Evolutionary conservation across 2,113 vertebrate species (phyloP).

Genomic region (Labrus mixtus): DNA sequence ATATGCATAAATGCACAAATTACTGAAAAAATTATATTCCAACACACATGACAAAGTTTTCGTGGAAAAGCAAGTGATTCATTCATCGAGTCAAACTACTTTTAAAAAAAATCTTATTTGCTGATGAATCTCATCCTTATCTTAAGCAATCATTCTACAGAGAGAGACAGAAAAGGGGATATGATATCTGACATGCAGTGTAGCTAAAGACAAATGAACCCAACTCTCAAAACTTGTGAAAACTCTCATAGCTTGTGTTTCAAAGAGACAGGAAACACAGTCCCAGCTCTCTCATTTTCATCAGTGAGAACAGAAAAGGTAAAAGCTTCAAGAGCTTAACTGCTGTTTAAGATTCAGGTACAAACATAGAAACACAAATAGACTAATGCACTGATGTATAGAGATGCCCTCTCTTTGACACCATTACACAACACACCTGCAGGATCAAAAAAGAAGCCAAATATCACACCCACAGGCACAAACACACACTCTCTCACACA

Average conservation of each 20-base stretch:
- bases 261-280: background rate
- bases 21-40: too few relatives aligned
- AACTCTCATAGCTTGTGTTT: background rate
- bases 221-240: background rate
- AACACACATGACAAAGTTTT: background rate
- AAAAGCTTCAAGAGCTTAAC: background rate
- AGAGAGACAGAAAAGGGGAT: background rate
- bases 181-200: background rate
- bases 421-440: conserved; percentile 6
- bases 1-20: too few relatives aligned
- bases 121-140: background rate
- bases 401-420: background rate
- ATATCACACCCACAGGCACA: background rate
- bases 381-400: background rate
- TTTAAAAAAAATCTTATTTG: background rate
- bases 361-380: background rate
- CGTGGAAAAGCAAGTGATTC: background rate
- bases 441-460: background rate
- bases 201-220: background rate
- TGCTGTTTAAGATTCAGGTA: background rate
- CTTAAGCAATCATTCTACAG: background rate
- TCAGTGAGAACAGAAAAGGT: background rate
- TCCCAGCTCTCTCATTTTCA: background rate
- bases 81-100: background rate
- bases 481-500: background rate